Base-by-base conservation (phyloP, 2,797 vertebrate species). In the Natrix natrix region DNA sequence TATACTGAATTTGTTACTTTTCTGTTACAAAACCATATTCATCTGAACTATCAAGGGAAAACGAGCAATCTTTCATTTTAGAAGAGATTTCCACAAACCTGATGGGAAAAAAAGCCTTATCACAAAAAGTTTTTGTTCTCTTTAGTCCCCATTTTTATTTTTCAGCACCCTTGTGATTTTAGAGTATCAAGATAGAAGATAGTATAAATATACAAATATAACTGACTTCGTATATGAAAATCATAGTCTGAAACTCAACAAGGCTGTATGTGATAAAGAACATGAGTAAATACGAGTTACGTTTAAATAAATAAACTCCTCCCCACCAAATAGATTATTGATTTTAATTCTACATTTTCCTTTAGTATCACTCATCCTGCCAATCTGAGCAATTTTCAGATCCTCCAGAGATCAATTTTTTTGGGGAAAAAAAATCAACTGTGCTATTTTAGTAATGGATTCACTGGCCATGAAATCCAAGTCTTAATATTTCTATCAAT, bases 1-100 rank as follows among this genome's bases (percentile, higher is more conserved):
- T 97, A 97, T 98, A 95, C 2, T 74, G 66, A 74, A 74, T 98
- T 97, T 97, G 96, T 96, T 96, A 94, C 94, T 94, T 94, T 95
- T 96, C 96, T 96, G 98, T 97, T 98, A 98, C 97, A 98, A 98
- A 48, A 98, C 96, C 94, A 96, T 86, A 95, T 95, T 93, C 96
- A 97, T 98, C 97, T 94, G 24, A 97, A 98, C 97, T 97, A 97
- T 96, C 97, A 97, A 91, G 97, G 96, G 96, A 97, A 96, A 96
- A 97, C 1, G 88, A 95, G 93, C 4, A 93, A 93, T 69, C 93
- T 96, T 90, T 94, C 94, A 95, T 97, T 97, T 92, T 94, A 95
- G 97, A 97, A 97, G 48, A 97, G 90, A 55, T 74, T 74, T 43
- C 93, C 61, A 94, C 56, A 78, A 89, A 91, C 61, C 12, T 0